Base-by-base conservation (phyloP, 2,113 vertebrate genomes). In the Protobothrops flavoviridis region DNA sequence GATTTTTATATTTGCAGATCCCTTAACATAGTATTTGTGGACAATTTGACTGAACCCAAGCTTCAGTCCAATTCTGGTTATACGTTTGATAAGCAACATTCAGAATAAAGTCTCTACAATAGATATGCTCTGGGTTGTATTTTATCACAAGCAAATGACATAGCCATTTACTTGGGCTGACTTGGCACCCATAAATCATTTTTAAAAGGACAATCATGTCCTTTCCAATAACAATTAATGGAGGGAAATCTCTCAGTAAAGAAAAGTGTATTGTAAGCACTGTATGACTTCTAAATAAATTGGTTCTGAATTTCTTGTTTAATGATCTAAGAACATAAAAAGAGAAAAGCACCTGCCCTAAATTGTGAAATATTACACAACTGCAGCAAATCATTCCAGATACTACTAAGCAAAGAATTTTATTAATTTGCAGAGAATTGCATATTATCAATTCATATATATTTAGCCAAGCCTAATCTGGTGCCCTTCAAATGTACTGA, bases 221-320 rank as follows among this genome's bases (percentile, higher is more conserved):
- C 45, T 85, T 90, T 56, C 43, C 88, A 90, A 13, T 59, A 64
- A 93, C 85, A 69, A 90, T 89, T 91, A 93, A 91, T 92, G 90
- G n/a, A 69, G 10, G 43, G 50, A 88, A 59, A 90, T 91, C 57
- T 87, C 48, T 87, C 87, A 29, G 24, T 74, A 50, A 93, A 87
- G 50, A 81, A 26, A 87, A 33, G 24, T 87, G 57, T 87, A 57
- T 23, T 50, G 50, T 87, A 88, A 53, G 90, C 26, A 88, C n/a
- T 64, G 45, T 26, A 88, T 24, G 45, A 24, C 85, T 69, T 59
- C 86, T 92, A 85, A 88, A 59, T 88, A 87, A 57, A 69, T 64
- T 90, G 26, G 85, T 12, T 43, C 56, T n/a, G 2, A 17, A 52
- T 56, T 91, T 89, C 74, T 81, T 81, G 74, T 81, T 81, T 81